Evolutionary conservation across 2,113 vertebrate genomes (phyloP).

Genomic region (Hemibagrus wyckioides): DNA sequence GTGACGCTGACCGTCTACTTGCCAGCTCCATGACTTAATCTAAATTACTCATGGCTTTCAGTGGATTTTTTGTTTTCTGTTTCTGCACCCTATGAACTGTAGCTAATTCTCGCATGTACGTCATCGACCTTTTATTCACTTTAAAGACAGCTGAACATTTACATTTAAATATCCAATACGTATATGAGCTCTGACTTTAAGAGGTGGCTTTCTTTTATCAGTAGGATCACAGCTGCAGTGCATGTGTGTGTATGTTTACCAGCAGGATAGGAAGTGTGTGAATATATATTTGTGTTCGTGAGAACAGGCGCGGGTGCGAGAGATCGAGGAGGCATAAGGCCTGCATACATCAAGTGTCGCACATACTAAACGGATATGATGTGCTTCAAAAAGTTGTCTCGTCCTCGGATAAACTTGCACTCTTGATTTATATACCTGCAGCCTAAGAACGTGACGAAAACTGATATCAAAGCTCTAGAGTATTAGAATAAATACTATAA

Average conservation of each 20-base stretch:
- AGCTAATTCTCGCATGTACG: background rate
- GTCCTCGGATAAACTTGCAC: background rate
- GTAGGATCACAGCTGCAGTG: background rate
- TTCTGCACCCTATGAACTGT: background rate
- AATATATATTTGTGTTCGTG: background rate
- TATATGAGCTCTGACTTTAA: background rate
- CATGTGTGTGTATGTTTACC: conserved; percentile 3
- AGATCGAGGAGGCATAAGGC: background rate
- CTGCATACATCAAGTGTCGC: background rate
- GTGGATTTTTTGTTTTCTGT: background rate
- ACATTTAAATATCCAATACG: background rate
- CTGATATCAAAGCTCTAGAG: too few relatives aligned
- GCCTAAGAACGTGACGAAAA: background rate
- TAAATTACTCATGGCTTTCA: background rate
- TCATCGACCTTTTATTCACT: background rate
- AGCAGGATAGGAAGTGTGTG: conserved; percentile 3
- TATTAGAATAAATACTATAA: too few relatives aligned
- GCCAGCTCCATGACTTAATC: background rate
- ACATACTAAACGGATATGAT: background rate
- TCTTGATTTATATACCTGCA: background rate
- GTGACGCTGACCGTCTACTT: background rate
- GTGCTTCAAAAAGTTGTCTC: background rate
- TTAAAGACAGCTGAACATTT: background rate
- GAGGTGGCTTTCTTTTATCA: background rate
- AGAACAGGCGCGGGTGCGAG: background rate